phyloP scores from a whole-genome alignment of 2,888 invertebrate genomes.

The Unio delphinus region DNA sequence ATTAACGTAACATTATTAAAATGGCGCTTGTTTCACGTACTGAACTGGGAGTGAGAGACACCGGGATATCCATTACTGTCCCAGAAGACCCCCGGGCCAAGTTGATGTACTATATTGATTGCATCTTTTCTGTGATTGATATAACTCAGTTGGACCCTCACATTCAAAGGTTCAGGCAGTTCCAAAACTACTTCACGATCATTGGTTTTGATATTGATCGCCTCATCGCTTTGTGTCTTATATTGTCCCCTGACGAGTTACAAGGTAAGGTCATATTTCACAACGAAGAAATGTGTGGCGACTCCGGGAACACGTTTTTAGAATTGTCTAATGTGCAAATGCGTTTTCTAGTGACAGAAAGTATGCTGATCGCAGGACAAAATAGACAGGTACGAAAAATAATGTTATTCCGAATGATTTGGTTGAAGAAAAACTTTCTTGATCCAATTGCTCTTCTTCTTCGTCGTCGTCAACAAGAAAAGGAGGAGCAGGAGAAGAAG shows the following conservation, averaged over 20 bases:
- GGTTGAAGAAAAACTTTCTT: conserved; percentile 16
- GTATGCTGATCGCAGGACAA: conserved; percentile 25
- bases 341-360: conserved; percentile 24
- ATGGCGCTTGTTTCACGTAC: conserved; percentile 1
- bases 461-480: no score
- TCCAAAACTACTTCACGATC: conserved; percentile 16
- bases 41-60: conserved; percentile 18
- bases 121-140: conserved; percentile 23
- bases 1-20: no score
- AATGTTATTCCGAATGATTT: conserved; percentile 30
- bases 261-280: conserved; percentile 30
- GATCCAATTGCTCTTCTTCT: no score
- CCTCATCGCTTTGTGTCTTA: conserved; percentile 17
- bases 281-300: conserved; percentile 21
- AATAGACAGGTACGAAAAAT: conserved; percentile 25
- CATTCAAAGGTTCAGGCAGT: conserved; percentile 21
- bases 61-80: conserved; percentile 6
- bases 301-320: conserved; percentile 23
- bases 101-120: conserved; percentile 34
- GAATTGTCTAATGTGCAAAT: conserved; percentile 20
- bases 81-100: conserved; percentile 20
- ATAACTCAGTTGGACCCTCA: conserved; percentile 11
- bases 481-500: no score
- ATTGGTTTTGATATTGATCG: conserved; percentile 17
- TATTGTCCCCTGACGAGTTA: conserved; percentile 22